These are phyloP conservation scores for Drosophila hydei DNA, from an alignment of 1,140 invertebrate species.

Conservation along the genomic window DNA sequence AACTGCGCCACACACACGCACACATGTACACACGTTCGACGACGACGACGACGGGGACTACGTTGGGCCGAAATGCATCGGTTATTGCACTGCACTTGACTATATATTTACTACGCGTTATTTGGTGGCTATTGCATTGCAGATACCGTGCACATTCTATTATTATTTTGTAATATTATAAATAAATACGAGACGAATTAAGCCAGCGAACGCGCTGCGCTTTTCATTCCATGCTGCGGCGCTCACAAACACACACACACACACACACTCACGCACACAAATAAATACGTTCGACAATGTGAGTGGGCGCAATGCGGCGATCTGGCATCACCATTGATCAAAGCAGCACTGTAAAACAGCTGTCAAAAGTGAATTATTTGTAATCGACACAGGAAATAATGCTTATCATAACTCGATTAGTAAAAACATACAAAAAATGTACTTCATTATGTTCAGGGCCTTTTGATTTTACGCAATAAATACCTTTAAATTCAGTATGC, in stretches of 20 bases:
- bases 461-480: not conserved
- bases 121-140: slow-evolving; percentile 20
- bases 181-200: slow-evolving; percentile 63
- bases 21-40: slow-evolving; percentile 46
- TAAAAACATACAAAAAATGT: not conserved
- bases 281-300: slow-evolving; percentile 19
- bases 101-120: slow-evolving; percentile 20
- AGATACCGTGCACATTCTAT: slow-evolving; percentile 32
- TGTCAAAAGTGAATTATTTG: slow-evolving; percentile 1
- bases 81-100: slow-evolving; percentile 57
- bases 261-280: slow-evolving; percentile 1
- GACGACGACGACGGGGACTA: slow-evolving; percentile 37
- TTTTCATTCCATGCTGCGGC: slow-evolving; percentile 74
- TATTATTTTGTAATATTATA: slow-evolving; percentile 45
- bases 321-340: slow-evolving; percentile 40
- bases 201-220: slow-evolving; percentile 69
- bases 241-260: slow-evolving; percentile 55
- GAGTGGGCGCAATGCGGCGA: slow-evolving; percentile 30
- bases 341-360: slow-evolving; percentile 55
- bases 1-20: slow-evolving; percentile 56
- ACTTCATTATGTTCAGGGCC: no score
- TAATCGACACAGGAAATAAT: not conserved
- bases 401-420: not conserved
- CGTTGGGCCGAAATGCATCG: slow-evolving; percentile 48
- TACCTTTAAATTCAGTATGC: not conserved